A percentile compares a stretch with the other conserved stretches of the same genome.
phyloP scores from a whole-genome alignment of 2,888 invertebrate species.

The Limnephilus auricula region DNA sequence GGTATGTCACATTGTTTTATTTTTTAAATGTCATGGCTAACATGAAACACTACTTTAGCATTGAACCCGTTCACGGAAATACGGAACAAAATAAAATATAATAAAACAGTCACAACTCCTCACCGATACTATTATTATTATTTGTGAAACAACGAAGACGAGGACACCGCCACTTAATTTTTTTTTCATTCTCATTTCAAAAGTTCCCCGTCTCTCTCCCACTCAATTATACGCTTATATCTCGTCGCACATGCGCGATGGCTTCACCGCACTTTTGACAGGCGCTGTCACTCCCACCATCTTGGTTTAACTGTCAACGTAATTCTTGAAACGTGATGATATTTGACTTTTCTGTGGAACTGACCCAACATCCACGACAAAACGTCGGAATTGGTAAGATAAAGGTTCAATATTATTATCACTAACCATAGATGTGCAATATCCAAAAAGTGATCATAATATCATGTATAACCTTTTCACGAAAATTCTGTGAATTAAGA shows the following conservation, averaged over 20 bases:
- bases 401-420: not conserved
- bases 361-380: slow-evolving; percentile 16
- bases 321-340: slow-evolving; percentile 44
- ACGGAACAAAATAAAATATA: slow-evolving; percentile 15
- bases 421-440: too few relatives aligned
- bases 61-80: slow-evolving; percentile 28
- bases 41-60: slow-evolving; percentile 37
- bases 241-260: slow-evolving; percentile 62
- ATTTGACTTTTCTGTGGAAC: slow-evolving; percentile 14
- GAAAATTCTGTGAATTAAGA: too few relatives aligned
- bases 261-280: slow-evolving; percentile 50
- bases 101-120: slow-evolving; percentile 27
- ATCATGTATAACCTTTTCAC: too few relatives aligned
- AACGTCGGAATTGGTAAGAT: not conserved
- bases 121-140: slow-evolving; percentile 40
- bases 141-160: slow-evolving; percentile 30
- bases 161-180: slow-evolving; percentile 47
- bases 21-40: slow-evolving; percentile 8
- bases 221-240: slow-evolving; percentile 63
- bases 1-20: not conserved
- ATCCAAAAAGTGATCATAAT: not conserved
- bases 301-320: slow-evolving; percentile 50
- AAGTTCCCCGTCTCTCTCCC: slow-evolving; percentile 60
- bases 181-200: slow-evolving; percentile 55
- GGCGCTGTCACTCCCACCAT: slow-evolving; percentile 48